phyloP scores from a whole-genome alignment of 2,113 vertebrate genomes.

The Tragelaphus strepsiceros region DNA sequence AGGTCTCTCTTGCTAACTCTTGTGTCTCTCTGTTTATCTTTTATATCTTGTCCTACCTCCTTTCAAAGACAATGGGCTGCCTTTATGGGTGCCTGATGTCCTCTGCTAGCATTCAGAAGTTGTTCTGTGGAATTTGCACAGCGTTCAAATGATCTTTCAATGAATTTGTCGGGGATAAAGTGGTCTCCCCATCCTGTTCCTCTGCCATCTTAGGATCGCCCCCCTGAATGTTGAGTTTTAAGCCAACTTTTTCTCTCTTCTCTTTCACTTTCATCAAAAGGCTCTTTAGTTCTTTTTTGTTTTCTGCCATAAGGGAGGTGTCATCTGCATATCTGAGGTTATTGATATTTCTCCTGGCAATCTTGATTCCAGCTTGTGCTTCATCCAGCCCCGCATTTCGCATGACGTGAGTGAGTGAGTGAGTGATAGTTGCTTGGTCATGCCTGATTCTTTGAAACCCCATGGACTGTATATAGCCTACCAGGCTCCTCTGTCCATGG shows the following conservation, averaged over 20 bases:
- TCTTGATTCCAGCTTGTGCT: not conserved
- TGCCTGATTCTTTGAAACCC: not conserved
- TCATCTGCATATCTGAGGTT: not conserved
- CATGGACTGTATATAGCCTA: not conserved
- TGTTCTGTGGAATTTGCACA: not conserved
- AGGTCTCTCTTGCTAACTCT: not conserved
- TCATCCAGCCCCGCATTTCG: not conserved
- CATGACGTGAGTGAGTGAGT: not conserved
- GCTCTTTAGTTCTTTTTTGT: not conserved
- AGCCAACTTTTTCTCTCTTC: not conserved
- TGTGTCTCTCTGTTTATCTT: not conserved
- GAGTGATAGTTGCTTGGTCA: not conserved
- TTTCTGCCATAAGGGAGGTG: not conserved
- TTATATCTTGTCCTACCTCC: not conserved
- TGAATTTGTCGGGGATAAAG: not conserved
- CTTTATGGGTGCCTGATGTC: not conserved
- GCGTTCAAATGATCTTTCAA: not conserved
- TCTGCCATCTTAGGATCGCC: not conserved
- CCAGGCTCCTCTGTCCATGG: not conserved
- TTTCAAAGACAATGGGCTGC: not conserved
- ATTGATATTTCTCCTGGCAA: not conserved
- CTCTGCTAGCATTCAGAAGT: not conserved
- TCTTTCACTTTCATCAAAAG: not conserved
- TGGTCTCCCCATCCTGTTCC: not conserved
- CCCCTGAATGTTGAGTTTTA: not conserved